Evolutionary conservation across 2,797 vertebrate genomes (phyloP).

Genomic region (Alfaro cultratus): DNA sequence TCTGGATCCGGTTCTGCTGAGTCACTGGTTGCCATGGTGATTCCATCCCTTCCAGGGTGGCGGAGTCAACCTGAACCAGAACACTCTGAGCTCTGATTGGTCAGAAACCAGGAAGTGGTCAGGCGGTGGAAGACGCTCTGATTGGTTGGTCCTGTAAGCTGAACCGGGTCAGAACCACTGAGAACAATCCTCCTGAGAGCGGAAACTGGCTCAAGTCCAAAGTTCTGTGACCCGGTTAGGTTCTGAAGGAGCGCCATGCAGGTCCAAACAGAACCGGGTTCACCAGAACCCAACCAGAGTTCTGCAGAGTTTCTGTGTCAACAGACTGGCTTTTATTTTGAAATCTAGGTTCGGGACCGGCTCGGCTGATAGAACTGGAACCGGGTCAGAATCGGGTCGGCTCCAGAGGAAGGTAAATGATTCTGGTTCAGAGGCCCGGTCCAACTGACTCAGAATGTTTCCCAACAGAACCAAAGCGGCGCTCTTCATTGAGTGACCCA

Average conservation of each 20-base stretch:
- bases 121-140: not conserved
- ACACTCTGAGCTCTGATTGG: not conserved
- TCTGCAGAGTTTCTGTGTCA: not conserved
- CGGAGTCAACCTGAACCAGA: too few relatives aligned
- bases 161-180: not conserved
- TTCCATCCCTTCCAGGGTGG: not conserved
- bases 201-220: not conserved
- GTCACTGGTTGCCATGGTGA: not conserved
- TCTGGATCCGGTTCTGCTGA: not conserved
- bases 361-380: too few relatives aligned
- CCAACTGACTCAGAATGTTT: conserved; percentile 44
- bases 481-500: conserved; percentile 51
- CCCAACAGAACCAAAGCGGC: conserved; percentile 51
- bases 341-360: not conserved
- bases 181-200: too few relatives aligned
- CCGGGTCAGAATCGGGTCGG: not conserved
- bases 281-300: too few relatives aligned
- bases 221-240: not conserved
- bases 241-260: not conserved
- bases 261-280: not conserved
- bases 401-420: conserved; percentile 21
- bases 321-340: not conserved
- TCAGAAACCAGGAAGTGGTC: not conserved
- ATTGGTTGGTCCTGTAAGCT: not conserved
- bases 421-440: conserved; percentile 59